These are phyloP conservation scores for Brachypodius melanocephalos DNA, from an alignment of 2,113 vertebrate genomes.

Conservation along the genomic window DNA sequence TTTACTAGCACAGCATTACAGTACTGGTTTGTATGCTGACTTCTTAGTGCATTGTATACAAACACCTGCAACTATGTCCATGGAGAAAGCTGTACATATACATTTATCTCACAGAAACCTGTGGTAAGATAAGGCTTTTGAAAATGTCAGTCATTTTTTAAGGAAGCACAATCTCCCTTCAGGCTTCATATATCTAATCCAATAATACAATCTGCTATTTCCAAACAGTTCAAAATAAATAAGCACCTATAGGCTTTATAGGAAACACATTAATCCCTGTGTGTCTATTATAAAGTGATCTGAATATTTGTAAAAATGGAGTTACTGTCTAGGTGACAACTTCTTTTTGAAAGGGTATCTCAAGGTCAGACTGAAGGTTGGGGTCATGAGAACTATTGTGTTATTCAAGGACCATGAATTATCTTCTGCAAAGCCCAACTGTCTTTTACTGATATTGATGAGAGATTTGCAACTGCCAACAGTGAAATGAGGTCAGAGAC, in stretches of 20 bases:
- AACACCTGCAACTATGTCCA: accelerated
- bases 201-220: not conserved
- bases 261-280: not conserved
- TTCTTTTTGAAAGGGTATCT: not conserved
- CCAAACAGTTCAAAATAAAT: not conserved
- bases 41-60: not conserved
- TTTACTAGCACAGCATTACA: not conserved
- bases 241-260: not conserved
- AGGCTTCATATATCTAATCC: not conserved
- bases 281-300: not conserved
- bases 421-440: not conserved
- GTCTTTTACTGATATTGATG: not conserved
- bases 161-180: not conserved
- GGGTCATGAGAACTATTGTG: not conserved
- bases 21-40: not conserved
- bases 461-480: not conserved
- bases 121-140: not conserved
- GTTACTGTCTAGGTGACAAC: not conserved
- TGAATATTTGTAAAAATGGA: not conserved
- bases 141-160: not conserved
- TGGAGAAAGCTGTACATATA: accelerated
- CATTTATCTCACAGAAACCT: not conserved
- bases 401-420: not conserved
- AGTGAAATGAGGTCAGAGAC: not conserved
- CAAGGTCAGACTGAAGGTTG: not conserved